Evolutionary conservation across 1,140 invertebrate species (phyloP).

Genomic region (Drosophila simulans): DNA sequence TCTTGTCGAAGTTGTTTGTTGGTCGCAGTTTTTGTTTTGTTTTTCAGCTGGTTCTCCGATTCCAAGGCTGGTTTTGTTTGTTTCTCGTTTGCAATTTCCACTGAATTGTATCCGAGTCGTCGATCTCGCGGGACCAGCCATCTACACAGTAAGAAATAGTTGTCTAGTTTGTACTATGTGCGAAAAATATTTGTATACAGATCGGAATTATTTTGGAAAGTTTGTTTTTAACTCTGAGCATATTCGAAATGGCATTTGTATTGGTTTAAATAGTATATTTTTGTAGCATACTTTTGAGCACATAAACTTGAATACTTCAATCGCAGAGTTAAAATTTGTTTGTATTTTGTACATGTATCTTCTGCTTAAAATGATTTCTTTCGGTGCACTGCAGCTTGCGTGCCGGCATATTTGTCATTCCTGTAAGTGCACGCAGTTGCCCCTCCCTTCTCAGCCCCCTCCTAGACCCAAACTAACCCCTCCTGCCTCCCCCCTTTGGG

Average conservation of each 20-base stretch:
- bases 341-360: too few species aligned
- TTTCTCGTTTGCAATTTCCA: slow-evolving; percentile 46
- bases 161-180: too few species aligned
- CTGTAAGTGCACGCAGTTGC: slow-evolving; percentile 34
- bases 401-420: slow-evolving; percentile 75
- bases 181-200: too few species aligned
- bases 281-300: background rate
- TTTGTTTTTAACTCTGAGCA: too few species aligned
- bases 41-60: slow-evolving; percentile 19
- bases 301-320: background rate
- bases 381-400: slow-evolving; percentile 52
- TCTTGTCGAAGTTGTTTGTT: slow-evolving; percentile 40
- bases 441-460: slow-evolving; percentile 21
- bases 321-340: too few species aligned
- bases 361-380: slow-evolving; percentile 10
- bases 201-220: background rate
- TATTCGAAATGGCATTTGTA: too few species aligned
- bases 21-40: slow-evolving; percentile 20
- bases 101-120: slow-evolving; percentile 44
- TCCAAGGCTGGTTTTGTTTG: slow-evolving; percentile 18
- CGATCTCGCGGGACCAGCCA: slow-evolving; percentile 12
- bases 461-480: background rate
- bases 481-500: slow-evolving; percentile 17
- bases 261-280: too few species aligned
- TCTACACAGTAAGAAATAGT: slow-evolving; percentile 2